Evolutionary conservation across 2,113 vertebrate genomes (phyloP).

Genomic region (Otocyon megalotis): DNA sequence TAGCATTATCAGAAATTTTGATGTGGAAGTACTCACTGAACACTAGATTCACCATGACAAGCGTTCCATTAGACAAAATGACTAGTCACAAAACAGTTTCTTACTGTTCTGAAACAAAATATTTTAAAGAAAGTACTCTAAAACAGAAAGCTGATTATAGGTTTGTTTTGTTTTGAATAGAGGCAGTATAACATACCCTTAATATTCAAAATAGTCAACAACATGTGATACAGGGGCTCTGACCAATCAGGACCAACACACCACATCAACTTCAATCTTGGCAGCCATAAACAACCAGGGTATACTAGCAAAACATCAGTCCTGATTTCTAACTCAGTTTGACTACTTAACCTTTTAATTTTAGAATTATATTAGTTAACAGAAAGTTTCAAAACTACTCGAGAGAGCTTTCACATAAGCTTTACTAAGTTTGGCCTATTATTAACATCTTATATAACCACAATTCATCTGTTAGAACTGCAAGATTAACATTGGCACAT

Average conservation of each 20-base stretch:
- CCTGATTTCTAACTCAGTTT: neutral
- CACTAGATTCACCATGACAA: conserved; percentile 7
- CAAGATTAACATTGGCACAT: neutral
- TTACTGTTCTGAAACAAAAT: neutral
- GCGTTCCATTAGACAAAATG: neutral
- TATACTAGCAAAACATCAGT: neutral
- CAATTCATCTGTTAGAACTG: neutral
- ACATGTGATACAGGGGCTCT: neutral
- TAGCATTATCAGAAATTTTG: neutral
- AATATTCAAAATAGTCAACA: neutral
- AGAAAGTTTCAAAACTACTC: neutral
- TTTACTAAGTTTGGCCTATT: neutral
- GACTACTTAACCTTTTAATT: neutral
- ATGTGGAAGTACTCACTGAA: neutral
- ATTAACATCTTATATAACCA: neutral
- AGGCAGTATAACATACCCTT: neutral
- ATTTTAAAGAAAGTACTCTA: neutral
- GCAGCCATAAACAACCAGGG: accelerated
- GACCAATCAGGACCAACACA: neutral
- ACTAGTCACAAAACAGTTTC: neutral
- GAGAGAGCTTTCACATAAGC: neutral
- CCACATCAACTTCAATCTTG: neutral
- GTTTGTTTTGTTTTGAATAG: neutral
- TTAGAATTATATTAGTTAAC: conserved; percentile 17
- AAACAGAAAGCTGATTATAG: neutral